A percentile compares a stretch with the other conserved stretches of the same genome.
phyloP scores from a whole-genome alignment of 2,888 invertebrate genomes.

The Halictus quadricinctus region DNA sequence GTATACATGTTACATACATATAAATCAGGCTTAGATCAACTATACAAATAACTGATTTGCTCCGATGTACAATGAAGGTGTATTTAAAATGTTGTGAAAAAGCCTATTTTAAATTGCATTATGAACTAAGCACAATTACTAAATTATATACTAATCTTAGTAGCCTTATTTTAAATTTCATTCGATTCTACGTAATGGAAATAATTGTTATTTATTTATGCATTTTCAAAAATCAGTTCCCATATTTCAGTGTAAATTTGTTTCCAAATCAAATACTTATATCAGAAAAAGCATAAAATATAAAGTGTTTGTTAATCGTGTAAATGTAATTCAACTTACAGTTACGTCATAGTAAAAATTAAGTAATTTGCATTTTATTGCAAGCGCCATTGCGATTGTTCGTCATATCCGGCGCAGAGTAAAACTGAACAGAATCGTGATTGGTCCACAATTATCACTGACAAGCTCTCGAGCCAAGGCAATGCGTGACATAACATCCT shows the following conservation, averaged over 20 bases:
- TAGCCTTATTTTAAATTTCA: background rate
- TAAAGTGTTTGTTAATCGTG: background rate
- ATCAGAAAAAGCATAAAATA: background rate
- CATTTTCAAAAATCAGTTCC: background rate
- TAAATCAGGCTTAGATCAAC: background rate
- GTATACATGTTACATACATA: background rate
- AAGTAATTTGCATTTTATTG: constrained; percentile 31
- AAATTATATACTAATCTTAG: background rate
- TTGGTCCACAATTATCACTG: constrained; percentile 43
- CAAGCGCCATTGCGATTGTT: constrained; percentile 4
- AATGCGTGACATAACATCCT: constrained; percentile 52
- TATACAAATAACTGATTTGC: background rate
- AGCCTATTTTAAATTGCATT: background rate
- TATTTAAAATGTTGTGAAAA: background rate
- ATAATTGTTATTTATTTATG: background rate
- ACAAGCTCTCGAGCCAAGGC: constrained; percentile 48
- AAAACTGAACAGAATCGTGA: constrained; percentile 41
- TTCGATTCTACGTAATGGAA: background rate
- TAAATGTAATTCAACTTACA: background rate
- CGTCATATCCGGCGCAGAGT: constrained; percentile 49
- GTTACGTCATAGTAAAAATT: constrained; percentile 12
- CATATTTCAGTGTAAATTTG: background rate
- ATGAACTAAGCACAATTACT: background rate
- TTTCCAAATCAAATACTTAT: background rate
- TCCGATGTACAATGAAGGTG: background rate